These are phyloP conservation scores for Adrianichthys oophorus DNA, from an alignment of 2,797 vertebrate species.

Conservation along the genomic window DNA sequence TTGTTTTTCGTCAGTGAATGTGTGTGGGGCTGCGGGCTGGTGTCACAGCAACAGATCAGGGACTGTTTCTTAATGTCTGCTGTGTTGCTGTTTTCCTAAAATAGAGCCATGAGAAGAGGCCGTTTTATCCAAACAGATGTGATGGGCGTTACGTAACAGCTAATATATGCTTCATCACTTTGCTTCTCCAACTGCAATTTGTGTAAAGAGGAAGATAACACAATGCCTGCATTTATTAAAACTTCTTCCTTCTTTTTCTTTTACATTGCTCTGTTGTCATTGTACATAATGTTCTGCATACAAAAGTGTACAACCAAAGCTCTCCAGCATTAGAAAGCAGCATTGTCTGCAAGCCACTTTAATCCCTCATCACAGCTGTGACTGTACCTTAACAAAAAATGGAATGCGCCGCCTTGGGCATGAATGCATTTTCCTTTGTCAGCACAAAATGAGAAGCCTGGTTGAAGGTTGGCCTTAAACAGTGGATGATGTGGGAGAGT, in stretches of 20 bases:
- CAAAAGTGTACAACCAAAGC: slow-evolving; percentile 36
- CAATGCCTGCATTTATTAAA: slow-evolving; percentile 42
- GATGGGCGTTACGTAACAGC: slow-evolving; percentile 56
- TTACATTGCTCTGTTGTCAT: slow-evolving; percentile 21
- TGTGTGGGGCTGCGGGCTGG: slow-evolving; percentile 16
- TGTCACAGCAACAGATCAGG: slow-evolving; percentile 40
- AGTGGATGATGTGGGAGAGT: slow-evolving; percentile 12
- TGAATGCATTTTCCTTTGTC: slow-evolving; percentile 20
- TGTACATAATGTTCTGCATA: slow-evolving; percentile 26
- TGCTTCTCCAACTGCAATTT: slow-evolving; percentile 24
- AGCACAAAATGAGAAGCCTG: background rate
- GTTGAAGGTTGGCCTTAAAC: slow-evolving; percentile 13
- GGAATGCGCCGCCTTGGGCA: background rate
- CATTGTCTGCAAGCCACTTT: slow-evolving; percentile 32
- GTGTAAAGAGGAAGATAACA: slow-evolving; percentile 48
- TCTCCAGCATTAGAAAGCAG: slow-evolving; percentile 30
- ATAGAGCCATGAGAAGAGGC: slow-evolving; percentile 63
- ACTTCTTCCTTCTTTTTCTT: slow-evolving; percentile 4
- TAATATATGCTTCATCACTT: slow-evolving; percentile 43
- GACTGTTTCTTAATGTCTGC: slow-evolving; percentile 40
- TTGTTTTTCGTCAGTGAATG: slow-evolving; percentile 19
- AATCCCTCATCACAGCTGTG: slow-evolving; percentile 28
- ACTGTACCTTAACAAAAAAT: slow-evolving; percentile 9
- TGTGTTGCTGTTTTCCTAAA: slow-evolving; percentile 48
- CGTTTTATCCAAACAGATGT: slow-evolving; percentile 64